Conservation (phyloP, 2,888 invertebrate genomes). For the Andrena hattorfiana region DNA sequence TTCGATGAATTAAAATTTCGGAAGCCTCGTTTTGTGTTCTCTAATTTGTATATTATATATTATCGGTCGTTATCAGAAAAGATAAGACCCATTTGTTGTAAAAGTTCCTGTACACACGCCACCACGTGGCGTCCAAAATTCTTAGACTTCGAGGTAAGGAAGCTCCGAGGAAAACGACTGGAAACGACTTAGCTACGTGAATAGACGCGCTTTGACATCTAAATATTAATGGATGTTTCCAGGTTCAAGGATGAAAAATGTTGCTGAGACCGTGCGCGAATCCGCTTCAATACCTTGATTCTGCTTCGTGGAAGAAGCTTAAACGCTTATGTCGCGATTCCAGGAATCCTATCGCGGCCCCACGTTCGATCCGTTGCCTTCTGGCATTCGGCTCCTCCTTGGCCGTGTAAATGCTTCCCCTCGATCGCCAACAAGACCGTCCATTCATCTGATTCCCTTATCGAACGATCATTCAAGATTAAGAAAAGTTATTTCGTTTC, state of each 20-base stretch:
- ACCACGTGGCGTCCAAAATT: neutral
- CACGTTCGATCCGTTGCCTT: constrained; percentile 12
- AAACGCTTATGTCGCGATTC: constrained; percentile 62
- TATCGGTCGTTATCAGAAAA: too few species aligned
- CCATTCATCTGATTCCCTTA: neutral
- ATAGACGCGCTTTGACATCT: constrained; percentile 24
- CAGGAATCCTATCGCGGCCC: constrained; percentile 52
- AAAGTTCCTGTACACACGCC: neutral
- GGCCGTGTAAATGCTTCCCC: neutral
- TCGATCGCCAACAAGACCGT: neutral
- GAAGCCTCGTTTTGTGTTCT: too few species aligned
- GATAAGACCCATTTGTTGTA: too few species aligned
- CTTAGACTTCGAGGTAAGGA: neutral
- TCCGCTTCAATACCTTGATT: constrained; percentile 34
- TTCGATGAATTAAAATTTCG: neutral
- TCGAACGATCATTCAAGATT: neutral
- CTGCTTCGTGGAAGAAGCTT: constrained; percentile 59
- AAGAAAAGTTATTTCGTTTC: neutral
- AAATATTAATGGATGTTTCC: constrained; percentile 67
- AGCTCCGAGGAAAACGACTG: neutral
- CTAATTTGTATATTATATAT: too few species aligned
- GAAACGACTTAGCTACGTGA: neutral
- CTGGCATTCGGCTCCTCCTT: neutral
- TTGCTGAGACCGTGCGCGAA: constrained; percentile 31
- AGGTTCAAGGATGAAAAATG: constrained; percentile 67